phyloP scores from a whole-genome alignment of 2,888 invertebrate genomes.

The Athalia rosae region DNA sequence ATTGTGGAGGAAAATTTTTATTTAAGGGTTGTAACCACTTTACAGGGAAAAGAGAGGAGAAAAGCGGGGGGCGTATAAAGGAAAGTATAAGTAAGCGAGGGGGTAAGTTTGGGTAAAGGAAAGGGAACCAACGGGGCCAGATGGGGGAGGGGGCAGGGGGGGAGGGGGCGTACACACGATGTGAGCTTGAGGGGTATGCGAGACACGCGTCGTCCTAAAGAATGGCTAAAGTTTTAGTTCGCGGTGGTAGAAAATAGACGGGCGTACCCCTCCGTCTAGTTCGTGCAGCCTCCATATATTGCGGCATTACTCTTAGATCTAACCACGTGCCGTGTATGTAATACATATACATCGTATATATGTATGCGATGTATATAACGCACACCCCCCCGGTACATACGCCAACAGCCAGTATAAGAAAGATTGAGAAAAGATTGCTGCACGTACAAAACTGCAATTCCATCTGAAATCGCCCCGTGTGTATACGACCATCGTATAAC shows the following conservation, averaged over 20 bases:
- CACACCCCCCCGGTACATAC: too few relatives aligned
- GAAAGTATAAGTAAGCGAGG: too few relatives aligned
- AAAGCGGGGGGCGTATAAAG: too few relatives aligned
- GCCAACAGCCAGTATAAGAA: constrained; percentile 49
- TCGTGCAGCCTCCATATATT: background rate
- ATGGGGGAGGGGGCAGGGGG: too few relatives aligned
- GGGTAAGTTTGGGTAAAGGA: too few relatives aligned
- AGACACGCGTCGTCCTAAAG: constrained; percentile 32
- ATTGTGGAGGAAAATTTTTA: too few relatives aligned
- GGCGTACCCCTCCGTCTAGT: background rate
- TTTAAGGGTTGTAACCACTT: too few relatives aligned
- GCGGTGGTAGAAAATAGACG: constrained; percentile 12
- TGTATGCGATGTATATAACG: too few relatives aligned
- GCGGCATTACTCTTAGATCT: constrained; percentile 29
- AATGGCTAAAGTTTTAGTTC: constrained; percentile 27
- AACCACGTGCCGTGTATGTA: constrained; percentile 14
- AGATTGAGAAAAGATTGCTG: constrained; percentile 67
- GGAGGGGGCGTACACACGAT: background rate
- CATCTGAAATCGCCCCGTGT: background rate
- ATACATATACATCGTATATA: too few relatives aligned
- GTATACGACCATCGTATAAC: background rate
- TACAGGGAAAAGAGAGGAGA: too few relatives aligned
- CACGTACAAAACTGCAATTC: constrained; percentile 56
- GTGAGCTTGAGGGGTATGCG: constrained; percentile 2
- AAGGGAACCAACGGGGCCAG: too few relatives aligned